phyloP scores from a whole-genome alignment of 2,888 invertebrate genomes.

The Drosophila mulleri region DNA sequence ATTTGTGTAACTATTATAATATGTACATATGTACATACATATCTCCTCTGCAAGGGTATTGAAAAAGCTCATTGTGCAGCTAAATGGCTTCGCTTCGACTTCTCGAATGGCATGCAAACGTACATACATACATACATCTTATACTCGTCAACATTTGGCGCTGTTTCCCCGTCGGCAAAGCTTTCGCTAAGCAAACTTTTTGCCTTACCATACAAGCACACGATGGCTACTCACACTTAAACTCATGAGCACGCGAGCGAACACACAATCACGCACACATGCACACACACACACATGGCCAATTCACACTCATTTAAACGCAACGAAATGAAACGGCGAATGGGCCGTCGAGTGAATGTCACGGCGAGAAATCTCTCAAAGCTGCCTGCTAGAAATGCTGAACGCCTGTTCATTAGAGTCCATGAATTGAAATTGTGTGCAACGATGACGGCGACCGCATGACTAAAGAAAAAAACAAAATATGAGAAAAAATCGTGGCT shows the following conservation, averaged over 20 bases:
- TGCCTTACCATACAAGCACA: slow-evolving; percentile 19
- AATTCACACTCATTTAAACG: slow-evolving; percentile 68
- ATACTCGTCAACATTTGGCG: slow-evolving; percentile 35
- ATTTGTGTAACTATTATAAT: background rate
- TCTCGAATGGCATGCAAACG: slow-evolving; percentile 25
- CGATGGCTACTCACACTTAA: background rate
- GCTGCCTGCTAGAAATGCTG: slow-evolving; percentile 55
- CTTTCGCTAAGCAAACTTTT: slow-evolving; percentile 45
- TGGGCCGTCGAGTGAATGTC: slow-evolving; percentile 67
- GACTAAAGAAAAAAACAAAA: slow-evolving; percentile 35
- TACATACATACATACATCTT: background rate
- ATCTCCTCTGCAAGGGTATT: background rate
- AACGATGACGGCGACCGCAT: slow-evolving; percentile 65
- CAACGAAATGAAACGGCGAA: slow-evolving; percentile 61
- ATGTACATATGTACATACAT: no score
- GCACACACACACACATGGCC: slow-evolving; percentile 19
- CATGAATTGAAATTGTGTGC: slow-evolving; percentile 84
- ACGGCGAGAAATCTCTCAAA: slow-evolving; percentile 57
- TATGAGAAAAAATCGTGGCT: slow-evolving; percentile 37
- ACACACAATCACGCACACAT: slow-evolving; percentile 16
- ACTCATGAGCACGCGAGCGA: slow-evolving; percentile 14
- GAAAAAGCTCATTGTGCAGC: slow-evolving; percentile 32
- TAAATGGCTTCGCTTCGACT: slow-evolving; percentile 27
- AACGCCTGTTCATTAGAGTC: slow-evolving; percentile 84
- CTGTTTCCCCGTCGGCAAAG: slow-evolving; percentile 39